Percentiles rank a stretch among this genome's conserved stretches.
Evolutionary conservation across 2,113 vertebrate species (phyloP).

Genomic region (Pachycephala philippinensis): DNA sequence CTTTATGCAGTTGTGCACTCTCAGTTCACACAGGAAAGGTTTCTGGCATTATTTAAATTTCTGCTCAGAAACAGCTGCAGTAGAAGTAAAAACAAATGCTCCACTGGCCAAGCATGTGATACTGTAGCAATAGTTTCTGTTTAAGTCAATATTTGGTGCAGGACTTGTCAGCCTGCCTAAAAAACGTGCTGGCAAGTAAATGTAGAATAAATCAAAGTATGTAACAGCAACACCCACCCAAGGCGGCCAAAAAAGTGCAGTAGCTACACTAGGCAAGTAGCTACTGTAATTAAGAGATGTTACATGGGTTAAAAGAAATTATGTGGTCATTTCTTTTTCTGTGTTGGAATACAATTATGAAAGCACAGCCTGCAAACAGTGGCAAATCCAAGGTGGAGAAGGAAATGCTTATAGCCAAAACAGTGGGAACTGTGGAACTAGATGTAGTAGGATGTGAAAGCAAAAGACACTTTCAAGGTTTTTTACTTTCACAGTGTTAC

Average conservation of each 20-base stretch:
- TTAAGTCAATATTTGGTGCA: background rate
- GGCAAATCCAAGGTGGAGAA: background rate
- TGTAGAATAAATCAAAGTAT: background rate
- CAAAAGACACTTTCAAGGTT: background rate
- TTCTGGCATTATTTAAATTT: background rate
- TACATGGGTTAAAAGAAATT: rapidly evolving
- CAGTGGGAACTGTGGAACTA: background rate
- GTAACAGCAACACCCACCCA: too few relatives aligned
- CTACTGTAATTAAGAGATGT: background rate
- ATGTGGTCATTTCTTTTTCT: background rate
- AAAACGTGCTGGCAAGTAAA: background rate
- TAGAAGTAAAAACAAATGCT: background rate
- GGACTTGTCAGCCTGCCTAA: background rate
- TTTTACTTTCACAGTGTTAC: background rate
- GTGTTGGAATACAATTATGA: background rate
- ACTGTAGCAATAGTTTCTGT: background rate
- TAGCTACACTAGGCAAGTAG: background rate
- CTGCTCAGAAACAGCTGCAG: background rate
- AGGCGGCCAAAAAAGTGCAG: background rate
- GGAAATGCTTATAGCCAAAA: background rate
- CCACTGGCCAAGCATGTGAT: background rate
- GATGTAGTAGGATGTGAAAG: background rate
- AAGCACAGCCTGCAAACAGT: background rate
- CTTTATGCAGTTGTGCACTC: rapidly evolving
- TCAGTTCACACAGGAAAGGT: background rate